These are phyloP conservation scores for Plebejus anna DNA, from an alignment of 2,888 invertebrate genomes.

Conservation along the genomic window DNA sequence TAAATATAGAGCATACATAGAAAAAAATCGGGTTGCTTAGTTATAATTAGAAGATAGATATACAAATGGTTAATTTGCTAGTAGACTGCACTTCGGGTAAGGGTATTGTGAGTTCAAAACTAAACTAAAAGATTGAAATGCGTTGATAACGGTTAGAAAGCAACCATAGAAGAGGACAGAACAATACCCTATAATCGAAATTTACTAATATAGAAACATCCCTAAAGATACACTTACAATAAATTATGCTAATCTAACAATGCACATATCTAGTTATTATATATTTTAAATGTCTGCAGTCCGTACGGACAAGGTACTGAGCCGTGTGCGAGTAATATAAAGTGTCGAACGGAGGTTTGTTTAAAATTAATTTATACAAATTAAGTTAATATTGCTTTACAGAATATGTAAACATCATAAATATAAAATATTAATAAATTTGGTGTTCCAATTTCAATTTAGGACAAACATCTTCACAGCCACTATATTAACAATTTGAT, in stretches of 20 bases:
- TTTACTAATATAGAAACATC: constrained; percentile 53
- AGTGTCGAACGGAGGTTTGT: constrained; percentile 48
- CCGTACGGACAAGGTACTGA: constrained; percentile 67
- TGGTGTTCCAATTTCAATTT: constrained; percentile 60
- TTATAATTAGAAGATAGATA: background rate
- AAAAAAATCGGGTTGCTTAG: background rate
- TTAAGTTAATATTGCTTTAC: constrained; percentile 23
- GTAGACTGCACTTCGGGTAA: constrained; percentile 1
- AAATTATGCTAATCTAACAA: constrained; percentile 75
- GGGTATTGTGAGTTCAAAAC: constrained; percentile 10
- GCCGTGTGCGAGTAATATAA: constrained; percentile 63
- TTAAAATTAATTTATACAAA: constrained; percentile 47
- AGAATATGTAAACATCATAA: constrained; percentile 39
- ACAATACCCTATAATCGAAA: constrained; percentile 52
- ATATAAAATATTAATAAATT: constrained; percentile 56
- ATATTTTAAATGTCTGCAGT: constrained; percentile 61
- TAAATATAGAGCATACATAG: constrained; percentile 25
- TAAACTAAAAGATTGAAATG: constrained; percentile 48
- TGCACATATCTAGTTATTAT: constrained; percentile 68
- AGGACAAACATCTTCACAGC: constrained; percentile 71
- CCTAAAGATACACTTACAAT: constrained; percentile 71
- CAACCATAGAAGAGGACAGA: constrained; percentile 65
- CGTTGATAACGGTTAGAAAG: constrained; percentile 53
- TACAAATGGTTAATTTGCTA: constrained; percentile 13
- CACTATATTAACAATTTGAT: constrained; percentile 53